These are phyloP conservation scores for Hemaris fuciformis DNA, from an alignment of 2,888 invertebrate genomes.

Conservation along the genomic window DNA sequence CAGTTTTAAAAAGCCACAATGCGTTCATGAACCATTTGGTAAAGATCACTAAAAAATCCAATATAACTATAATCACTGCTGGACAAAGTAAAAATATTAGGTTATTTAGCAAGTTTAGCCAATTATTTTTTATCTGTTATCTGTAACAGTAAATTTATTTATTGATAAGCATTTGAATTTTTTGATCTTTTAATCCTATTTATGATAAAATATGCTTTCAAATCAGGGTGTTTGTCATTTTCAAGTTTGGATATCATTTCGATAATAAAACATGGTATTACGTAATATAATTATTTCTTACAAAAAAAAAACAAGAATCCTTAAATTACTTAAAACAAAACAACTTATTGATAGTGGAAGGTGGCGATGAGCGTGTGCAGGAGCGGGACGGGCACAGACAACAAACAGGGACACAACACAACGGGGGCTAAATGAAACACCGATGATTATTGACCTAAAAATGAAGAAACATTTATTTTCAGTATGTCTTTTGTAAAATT, in stretches of 20 bases:
- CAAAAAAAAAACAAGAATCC: slow-evolving; percentile 9
- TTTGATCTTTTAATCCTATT: too few species aligned
- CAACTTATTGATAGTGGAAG: slow-evolving; percentile 3
- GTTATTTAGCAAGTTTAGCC: too few species aligned
- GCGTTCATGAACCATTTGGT: too few species aligned
- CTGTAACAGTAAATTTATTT: too few species aligned
- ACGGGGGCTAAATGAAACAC: slow-evolving; percentile 72
- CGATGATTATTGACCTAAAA: slow-evolving; percentile 85
- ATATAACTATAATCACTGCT: too few species aligned
- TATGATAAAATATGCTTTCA: not conserved
- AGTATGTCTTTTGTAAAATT: slow-evolving; percentile 85
- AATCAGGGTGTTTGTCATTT: too few species aligned
- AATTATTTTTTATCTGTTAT: too few species aligned
- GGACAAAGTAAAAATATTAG: too few species aligned
- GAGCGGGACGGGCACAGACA: not conserved
- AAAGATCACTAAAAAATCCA: too few species aligned
- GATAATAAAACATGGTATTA: slow-evolving; percentile 5
- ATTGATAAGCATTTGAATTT: too few species aligned
- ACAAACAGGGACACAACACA: slow-evolving; percentile 13
- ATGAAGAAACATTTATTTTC: slow-evolving; percentile 88
- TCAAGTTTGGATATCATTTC: not conserved
- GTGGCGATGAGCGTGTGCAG: not conserved
- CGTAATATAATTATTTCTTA: not conserved
- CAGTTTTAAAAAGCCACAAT: too few species aligned
- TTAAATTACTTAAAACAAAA: slow-evolving; percentile 12